Evolutionary conservation across 2,113 vertebrate genomes (phyloP).

Genomic region (Eonycteris spelaea): DNA sequence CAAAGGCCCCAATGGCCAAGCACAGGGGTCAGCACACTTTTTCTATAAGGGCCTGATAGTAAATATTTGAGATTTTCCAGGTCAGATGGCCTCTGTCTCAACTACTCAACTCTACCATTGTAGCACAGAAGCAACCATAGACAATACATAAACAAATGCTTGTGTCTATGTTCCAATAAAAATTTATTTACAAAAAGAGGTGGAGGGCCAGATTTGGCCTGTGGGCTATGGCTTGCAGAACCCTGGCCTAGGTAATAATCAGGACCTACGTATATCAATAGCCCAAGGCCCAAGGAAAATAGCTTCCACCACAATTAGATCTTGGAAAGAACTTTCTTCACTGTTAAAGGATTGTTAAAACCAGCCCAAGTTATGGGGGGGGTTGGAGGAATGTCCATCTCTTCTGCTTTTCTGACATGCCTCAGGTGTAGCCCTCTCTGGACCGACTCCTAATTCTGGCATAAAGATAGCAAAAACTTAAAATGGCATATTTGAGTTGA

Average conservation of each 20-base stretch:
- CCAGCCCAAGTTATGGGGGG: not conserved
- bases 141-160: not conserved
- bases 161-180: not conserved
- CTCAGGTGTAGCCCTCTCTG: not conserved
- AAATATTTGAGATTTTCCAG: not conserved
- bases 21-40: not conserved
- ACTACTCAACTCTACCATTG: not conserved
- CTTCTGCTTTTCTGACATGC: not conserved
- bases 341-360: not conserved
- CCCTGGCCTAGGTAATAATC: not conserved
- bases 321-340: not conserved
- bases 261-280: not conserved
- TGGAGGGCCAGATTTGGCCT: not conserved
- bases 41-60: not conserved
- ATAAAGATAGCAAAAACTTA: not conserved
- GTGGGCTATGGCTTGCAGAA: not conserved
- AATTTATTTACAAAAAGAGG: slow-evolving; percentile 13
- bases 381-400: not conserved
- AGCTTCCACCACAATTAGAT: not conserved
- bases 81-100: not conserved
- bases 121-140: not conserved
- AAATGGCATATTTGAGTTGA: not conserved
- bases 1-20: not conserved
- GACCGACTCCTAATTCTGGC: not conserved
- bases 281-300: not conserved